These are phyloP conservation scores for Elymnias hypermnestra DNA, from an alignment of 1,140 invertebrate species.

Conservation along the genomic window DNA sequence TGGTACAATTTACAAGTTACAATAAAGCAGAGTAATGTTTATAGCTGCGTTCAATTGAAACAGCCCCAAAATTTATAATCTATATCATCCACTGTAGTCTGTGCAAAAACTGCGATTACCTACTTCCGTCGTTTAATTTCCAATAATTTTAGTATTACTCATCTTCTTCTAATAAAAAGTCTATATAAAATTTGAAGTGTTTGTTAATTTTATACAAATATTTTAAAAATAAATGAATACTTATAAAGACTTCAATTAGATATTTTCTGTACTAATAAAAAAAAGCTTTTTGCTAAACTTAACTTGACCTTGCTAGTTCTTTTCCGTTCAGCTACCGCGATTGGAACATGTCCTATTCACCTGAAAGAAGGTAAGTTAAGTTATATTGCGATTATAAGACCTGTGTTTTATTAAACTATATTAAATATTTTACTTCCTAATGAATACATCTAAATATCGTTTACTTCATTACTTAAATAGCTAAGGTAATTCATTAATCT, in stretches of 20 bases:
- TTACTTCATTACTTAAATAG: no score
- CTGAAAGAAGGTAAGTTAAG: slow-evolving; percentile 84
- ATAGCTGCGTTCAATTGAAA: background rate
- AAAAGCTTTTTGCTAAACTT: slow-evolving; percentile 65
- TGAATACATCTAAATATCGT: background rate
- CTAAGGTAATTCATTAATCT: no score
- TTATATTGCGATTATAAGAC: slow-evolving; percentile 42
- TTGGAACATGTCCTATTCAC: slow-evolving; percentile 85
- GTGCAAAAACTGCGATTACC: slow-evolving; percentile 11
- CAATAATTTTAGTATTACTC: slow-evolving; percentile 50
- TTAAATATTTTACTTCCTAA: slow-evolving; percentile 4
- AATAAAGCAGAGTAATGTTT: background rate
- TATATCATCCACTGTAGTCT: slow-evolving; percentile 6
- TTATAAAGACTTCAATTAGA: slow-evolving; percentile 14
- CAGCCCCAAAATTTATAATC: background rate
- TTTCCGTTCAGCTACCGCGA: slow-evolving; percentile 82
- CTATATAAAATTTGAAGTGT: slow-evolving; percentile 26
- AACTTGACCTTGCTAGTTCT: slow-evolving; percentile 78
- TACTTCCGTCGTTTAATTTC: slow-evolving; percentile 63
- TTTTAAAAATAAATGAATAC: slow-evolving; percentile 25
- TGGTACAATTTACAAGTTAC: no score
- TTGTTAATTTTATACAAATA: slow-evolving; percentile 48
- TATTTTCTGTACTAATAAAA: slow-evolving; percentile 33
- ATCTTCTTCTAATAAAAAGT: slow-evolving; percentile 27
- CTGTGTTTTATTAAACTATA: slow-evolving; percentile 28